A percentile compares a stretch with the other conserved stretches of the same genome.
Conservation (phyloP, 1,140 invertebrate species). For the Pseudoatta argentina region DNA sequence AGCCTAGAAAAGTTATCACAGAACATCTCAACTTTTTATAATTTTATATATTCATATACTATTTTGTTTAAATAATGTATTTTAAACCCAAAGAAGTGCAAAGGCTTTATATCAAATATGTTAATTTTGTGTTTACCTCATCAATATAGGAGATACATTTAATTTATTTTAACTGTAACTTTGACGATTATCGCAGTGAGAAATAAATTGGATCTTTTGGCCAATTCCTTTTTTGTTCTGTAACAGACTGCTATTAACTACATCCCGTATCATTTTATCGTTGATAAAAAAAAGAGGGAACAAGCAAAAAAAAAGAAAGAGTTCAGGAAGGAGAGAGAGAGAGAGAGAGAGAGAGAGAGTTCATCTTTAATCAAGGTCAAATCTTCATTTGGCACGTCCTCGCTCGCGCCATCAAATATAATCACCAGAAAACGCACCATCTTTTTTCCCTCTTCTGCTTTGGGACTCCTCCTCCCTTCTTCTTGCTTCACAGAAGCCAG, state of each 20-base stretch:
- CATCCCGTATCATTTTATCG: slow-evolving; percentile 18
- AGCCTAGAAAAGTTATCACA: background rate
- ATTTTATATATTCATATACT: background rate
- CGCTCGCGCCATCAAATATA: slow-evolving; percentile 76
- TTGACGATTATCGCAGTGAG: background rate
- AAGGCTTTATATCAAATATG: background rate
- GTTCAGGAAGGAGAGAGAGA: background rate
- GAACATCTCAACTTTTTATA: background rate
- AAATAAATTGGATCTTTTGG: background rate
- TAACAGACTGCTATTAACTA: background rate
- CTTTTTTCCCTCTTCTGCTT: slow-evolving; percentile 47
- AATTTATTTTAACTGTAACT: slow-evolving; percentile 12
- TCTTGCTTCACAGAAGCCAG: background rate
- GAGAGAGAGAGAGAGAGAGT: background rate
- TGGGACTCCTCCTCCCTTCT: background rate
- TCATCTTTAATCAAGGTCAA: slow-evolving; percentile 74
- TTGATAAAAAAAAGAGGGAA: slow-evolving; percentile 12
- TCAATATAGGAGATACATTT: too few relatives aligned
- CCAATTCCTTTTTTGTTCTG: background rate
- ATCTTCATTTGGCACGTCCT: slow-evolving; percentile 70
- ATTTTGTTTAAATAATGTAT: background rate
- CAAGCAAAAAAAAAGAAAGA: background rate
- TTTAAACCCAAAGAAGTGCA: background rate
- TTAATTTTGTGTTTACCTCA: background rate
- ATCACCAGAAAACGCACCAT: slow-evolving; percentile 69